These are phyloP conservation scores for Bombus superbus DNA, from an alignment of 1,140 invertebrate genomes.

Conservation along the genomic window DNA sequence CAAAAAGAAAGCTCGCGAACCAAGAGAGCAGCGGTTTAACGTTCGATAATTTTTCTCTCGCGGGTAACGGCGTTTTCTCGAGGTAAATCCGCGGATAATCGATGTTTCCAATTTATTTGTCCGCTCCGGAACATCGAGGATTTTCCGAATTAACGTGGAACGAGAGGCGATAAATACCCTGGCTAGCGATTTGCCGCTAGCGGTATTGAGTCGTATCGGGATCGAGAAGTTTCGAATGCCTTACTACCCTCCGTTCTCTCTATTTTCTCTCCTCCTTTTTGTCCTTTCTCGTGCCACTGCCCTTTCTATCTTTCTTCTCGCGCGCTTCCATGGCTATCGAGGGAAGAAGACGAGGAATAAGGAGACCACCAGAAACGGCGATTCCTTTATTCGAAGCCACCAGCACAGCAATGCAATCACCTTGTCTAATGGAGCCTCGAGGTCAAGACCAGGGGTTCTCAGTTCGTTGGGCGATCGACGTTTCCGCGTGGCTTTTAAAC, in stretches of 20 bases:
- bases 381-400: constrained; percentile 37
- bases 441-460: constrained; percentile 13
- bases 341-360: constrained; percentile 27
- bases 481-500: not conserved
- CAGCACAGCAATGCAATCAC: constrained; percentile 44
- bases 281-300: not conserved
- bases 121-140: constrained; percentile 33
- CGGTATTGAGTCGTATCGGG: constrained; percentile 45
- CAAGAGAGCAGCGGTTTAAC: not conserved
- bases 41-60: not conserved
- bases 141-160: constrained; percentile 38
- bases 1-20: not conserved
- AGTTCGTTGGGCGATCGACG: not conserved
- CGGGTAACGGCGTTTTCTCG: not conserved
- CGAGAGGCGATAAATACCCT: constrained; percentile 36
- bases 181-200: constrained; percentile 9
- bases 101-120: constrained; percentile 1
- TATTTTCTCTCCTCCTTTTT: not conserved
- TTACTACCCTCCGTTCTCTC: not conserved
- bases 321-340: not conserved
- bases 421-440: constrained; percentile 23
- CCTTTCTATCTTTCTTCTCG: not conserved
- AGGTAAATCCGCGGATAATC: not conserved
- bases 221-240: not conserved
- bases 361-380: not conserved